Base-by-base conservation (phyloP, 2,888 invertebrate genomes). In the Leptinotarsa peninsularis region DNA sequence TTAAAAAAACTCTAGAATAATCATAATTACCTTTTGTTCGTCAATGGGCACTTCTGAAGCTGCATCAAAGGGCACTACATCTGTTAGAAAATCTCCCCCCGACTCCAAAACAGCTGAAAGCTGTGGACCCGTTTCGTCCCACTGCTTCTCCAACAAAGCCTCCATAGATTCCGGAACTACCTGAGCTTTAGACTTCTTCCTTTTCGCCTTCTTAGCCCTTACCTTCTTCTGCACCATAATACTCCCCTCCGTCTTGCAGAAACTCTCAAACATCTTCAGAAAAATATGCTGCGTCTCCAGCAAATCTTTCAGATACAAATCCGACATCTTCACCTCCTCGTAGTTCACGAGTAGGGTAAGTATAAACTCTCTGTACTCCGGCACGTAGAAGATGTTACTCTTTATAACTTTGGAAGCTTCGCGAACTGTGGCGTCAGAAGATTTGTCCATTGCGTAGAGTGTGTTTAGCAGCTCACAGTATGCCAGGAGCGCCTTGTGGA, bases 291-390 rank as follows among this genome's bases (percentile, higher is more conserved):
- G 94, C 0, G 97, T 95, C 88, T 97, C 96, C 10, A 98, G 90
- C 73, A 98, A 90, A 89, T 98, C 98, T 80, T 93, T 93, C 79
- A 98, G 90, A 88, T 95, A 98, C 2, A 91, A 90, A 84, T 93
- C 93, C 76, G 97, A 95, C 92, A 96, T 94, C 90, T 95, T 94
- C 82, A 92, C 89, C 85, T 96, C 95, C 86, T 97, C 94, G 89
- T 94, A 99, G 84, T 92, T 93, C 80, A 94, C 90, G 83, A 98
- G 89, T 80, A 97, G 92, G 70, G 92, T 91, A 74, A 97, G 89
- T 84, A 97, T 92, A 81, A 97, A 93, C 88, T 99, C 98, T 79
- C 98, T 91, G 88, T 98, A 98, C 88, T 99, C 98, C 82, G 95
- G 90, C 66, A 97, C 94, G 89, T 98, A 98, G 89, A 98, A 96